Percentiles rank a stretch among this genome's conserved stretches.
phyloP scores from a whole-genome alignment of 1,140 invertebrate species.

The Sitobion miscanthi region DNA sequence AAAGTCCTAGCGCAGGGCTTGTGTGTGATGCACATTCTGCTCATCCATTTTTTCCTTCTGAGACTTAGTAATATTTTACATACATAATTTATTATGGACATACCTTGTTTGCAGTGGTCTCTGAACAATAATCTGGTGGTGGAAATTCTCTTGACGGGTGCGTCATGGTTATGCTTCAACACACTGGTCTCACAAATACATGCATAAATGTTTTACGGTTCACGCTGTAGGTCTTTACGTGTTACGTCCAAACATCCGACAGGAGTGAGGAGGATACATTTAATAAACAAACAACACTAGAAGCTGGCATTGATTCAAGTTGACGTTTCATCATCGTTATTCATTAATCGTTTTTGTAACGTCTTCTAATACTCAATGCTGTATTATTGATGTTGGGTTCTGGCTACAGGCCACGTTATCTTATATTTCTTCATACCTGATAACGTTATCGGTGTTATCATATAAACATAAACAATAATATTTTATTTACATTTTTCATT shows the following conservation, averaged over 20 bases:
- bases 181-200: neutral
- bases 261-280: neutral
- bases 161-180: neutral
- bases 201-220: neutral
- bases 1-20: neutral
- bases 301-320: neutral
- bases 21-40: neutral
- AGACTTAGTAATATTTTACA: neutral
- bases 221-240: neutral
- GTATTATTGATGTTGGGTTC: neutral
- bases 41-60: neutral
- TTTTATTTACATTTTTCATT: slow-evolving; percentile 15
- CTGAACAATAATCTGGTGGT: slow-evolving; percentile 24
- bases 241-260: neutral
- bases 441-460: neutral
- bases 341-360: neutral
- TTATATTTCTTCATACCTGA: neutral
- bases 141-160: slow-evolving; percentile 35
- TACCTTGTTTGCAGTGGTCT: neutral
- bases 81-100: neutral
- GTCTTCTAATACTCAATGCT: neutral
- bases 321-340: slow-evolving; percentile 8
- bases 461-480: slow-evolving; percentile 7
- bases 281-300: neutral
- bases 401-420: neutral